These are phyloP conservation scores for Catamblyrhynchus diadema DNA, from an alignment of 2,797 vertebrate genomes.

Conservation along the genomic window DNA sequence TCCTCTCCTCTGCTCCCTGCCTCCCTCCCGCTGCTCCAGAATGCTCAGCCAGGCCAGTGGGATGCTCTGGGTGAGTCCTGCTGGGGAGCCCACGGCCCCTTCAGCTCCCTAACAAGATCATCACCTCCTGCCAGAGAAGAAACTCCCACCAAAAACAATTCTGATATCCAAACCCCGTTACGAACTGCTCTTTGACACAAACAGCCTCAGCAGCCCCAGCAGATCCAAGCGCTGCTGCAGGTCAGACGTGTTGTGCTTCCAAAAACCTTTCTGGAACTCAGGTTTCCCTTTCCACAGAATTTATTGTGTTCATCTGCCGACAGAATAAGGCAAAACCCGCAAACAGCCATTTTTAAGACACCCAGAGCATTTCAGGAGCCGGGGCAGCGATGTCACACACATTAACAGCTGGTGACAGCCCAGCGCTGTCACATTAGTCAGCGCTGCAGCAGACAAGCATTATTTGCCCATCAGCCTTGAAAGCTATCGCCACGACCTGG, in stretches of 20 bases:
- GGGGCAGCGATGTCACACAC: neutral
- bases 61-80: neutral
- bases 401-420: neutral
- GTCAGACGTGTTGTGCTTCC: accelerated
- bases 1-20: conserved; percentile 86
- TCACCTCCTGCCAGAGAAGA: conserved; percentile 63
- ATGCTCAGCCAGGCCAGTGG: neutral
- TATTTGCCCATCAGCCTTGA: neutral
- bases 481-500: neutral
- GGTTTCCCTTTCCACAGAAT: neutral
- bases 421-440: neutral
- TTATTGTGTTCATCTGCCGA: neutral
- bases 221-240: accelerated
- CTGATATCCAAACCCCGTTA: neutral
- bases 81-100: conserved; percentile 74
- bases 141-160: neutral
- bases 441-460: neutral
- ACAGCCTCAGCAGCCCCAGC: accelerated
- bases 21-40: conserved; percentile 63
- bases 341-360: neutral
- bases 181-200: neutral
- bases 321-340: accelerated
- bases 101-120: conserved; percentile 91
- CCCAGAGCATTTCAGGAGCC: accelerated
- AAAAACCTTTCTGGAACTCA: neutral